Conservation (phyloP, 2,113 vertebrate genomes). For the Limanda limanda region DNA sequence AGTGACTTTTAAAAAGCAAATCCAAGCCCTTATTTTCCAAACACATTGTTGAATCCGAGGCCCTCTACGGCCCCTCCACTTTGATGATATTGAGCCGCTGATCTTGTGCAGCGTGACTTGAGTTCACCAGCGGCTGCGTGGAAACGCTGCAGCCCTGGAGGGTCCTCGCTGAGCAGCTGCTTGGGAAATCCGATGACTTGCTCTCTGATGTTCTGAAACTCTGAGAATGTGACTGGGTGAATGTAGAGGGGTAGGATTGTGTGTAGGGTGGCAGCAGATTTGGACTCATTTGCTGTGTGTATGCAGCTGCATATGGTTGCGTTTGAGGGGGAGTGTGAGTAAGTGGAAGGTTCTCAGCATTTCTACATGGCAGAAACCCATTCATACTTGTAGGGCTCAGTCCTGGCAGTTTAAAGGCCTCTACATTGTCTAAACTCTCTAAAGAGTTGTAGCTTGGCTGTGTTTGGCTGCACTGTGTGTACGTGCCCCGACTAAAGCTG, state of each 20-base stretch:
- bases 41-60: conserved; percentile 6
- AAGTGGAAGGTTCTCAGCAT: conserved; percentile 64
- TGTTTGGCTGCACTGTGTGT: conserved; percentile 73
- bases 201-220: conserved; percentile 61
- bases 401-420: conserved; percentile 77
- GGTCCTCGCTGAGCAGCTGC: conserved; percentile 57
- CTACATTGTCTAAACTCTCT: conserved; percentile 72
- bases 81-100: conserved; percentile 78
- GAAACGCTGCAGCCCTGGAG: conserved; percentile 72
- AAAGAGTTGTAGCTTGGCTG: conserved; percentile 73
- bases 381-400: conserved; percentile 75
- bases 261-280: conserved; percentile 62
- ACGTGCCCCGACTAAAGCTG: conserved; percentile 78
- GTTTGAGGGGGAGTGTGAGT: conserved; percentile 61
- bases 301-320: conserved; percentile 60
- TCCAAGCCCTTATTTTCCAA: conserved; percentile 38
- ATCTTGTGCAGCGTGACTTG: conserved; percentile 49
- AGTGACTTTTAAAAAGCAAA: conserved; percentile 16
- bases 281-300: conserved; percentile 71
- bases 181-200: conserved; percentile 68
- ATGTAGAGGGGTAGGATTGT: conserved; percentile 64
- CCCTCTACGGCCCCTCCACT: conserved; percentile 78
- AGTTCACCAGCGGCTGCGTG: conserved; percentile 48
- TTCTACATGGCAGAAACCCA: conserved; percentile 77
- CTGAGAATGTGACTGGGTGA: conserved; percentile 68